Percentiles rank a stretch among this genome's conserved stretches.
Conservation (phyloP, 2,888 invertebrate genomes). For the Leucophora obtusa region DNA sequence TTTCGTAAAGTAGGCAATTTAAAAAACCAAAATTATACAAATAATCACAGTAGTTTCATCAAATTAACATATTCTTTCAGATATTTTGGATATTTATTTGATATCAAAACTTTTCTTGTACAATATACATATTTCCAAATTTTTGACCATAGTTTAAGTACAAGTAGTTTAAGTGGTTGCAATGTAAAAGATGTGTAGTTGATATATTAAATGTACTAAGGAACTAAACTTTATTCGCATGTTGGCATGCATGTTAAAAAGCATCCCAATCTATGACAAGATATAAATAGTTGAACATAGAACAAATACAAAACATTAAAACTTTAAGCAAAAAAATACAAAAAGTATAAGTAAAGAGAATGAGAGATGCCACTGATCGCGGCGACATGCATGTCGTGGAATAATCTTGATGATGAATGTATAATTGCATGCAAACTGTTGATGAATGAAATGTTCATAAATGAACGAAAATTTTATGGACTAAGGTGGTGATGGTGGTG, state of each 20-base stretch:
- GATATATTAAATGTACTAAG: slow-evolving; percentile 38
- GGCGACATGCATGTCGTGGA: slow-evolving; percentile 71
- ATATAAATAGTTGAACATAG: slow-evolving; percentile 60
- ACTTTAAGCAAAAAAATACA: slow-evolving; percentile 21
- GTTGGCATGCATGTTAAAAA: slow-evolving; percentile 58
- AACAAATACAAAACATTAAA: slow-evolving; percentile 62
- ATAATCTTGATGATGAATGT: slow-evolving; percentile 78
- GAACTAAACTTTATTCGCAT: slow-evolving; percentile 52
- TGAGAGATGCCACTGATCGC: slow-evolving; percentile 63
- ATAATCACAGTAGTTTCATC: no score
- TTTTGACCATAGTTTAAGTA: neutral
- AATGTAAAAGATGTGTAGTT: slow-evolving; percentile 38
- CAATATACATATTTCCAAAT: neutral
- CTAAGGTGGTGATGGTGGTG: slow-evolving; percentile 36
- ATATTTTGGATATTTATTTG: no score
- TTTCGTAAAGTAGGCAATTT: no score
- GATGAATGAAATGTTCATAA: slow-evolving; percentile 62
- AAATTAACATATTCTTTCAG: no score
- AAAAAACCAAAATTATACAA: no score
- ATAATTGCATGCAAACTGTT: slow-evolving; percentile 74
- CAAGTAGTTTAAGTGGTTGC: slow-evolving; percentile 30
- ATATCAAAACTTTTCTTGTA: no score
- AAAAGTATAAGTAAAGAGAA: slow-evolving; percentile 33
- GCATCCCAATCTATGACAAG: slow-evolving; percentile 62
- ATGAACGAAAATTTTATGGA: slow-evolving; percentile 57